phyloP scores from a whole-genome alignment of 2,113 vertebrate genomes.

The Onychorhynchus coronatus region DNA sequence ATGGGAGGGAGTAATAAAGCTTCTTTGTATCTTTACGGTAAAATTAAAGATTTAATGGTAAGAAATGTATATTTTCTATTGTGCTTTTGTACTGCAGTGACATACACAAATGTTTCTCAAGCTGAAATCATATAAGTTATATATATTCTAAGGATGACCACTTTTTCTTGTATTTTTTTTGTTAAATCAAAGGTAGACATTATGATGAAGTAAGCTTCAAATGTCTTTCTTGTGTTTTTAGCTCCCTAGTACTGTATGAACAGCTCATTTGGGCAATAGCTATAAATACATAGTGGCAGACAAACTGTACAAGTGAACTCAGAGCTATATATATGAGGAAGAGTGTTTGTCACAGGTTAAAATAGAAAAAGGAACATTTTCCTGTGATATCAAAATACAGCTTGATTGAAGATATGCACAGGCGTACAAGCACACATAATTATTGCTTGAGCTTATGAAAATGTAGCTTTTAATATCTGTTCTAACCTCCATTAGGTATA shows the following conservation, averaged over 20 bases:
- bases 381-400: constrained; percentile 1
- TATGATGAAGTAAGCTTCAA: neutral
- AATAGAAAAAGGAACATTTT: neutral
- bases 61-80: neutral
- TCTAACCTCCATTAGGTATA: constrained; percentile 49
- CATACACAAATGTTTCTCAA: neutral
- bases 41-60: neutral
- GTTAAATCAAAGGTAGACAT: neutral
- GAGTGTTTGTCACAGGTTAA: constrained; percentile 34
- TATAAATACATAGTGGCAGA: constrained; percentile 58
- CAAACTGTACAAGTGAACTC: neutral
- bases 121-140: neutral
- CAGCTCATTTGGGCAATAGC: neutral
- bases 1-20: neutral
- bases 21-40: neutral
- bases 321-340: neutral
- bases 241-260: neutral
- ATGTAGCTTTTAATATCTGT: constrained; percentile 38
- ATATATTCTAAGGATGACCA: neutral
- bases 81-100: neutral
- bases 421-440: neutral
- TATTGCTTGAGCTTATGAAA: constrained; percentile 36
- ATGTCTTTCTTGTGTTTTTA: neutral
- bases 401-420: constrained; percentile 26
- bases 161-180: neutral